A percentile compares a stretch with the other conserved stretches of the same genome.
phyloP scores from a whole-genome alignment of 2,113 vertebrate genomes.

The Cyrtonyx montezumae region DNA sequence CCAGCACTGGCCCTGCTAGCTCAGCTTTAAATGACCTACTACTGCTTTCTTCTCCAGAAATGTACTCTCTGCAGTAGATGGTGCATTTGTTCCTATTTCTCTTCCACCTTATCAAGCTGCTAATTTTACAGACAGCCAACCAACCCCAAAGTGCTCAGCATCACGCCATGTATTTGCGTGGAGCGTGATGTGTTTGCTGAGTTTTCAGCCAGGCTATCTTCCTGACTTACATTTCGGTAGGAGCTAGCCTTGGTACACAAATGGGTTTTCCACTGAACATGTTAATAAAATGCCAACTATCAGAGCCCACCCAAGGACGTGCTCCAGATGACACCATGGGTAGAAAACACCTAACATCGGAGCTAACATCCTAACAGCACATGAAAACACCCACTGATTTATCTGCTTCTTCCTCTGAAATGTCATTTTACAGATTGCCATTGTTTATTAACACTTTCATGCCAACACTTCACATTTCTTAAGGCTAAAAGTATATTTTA shows the following conservation, averaged over 20 bases:
- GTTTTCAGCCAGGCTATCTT: background rate
- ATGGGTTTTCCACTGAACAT: fast-evolving
- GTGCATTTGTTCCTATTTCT: background rate
- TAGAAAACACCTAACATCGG: background rate
- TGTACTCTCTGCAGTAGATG: background rate
- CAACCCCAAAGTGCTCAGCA: background rate
- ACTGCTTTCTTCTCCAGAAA: background rate
- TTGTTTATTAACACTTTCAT: background rate
- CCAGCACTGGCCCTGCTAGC: background rate
- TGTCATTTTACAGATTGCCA: background rate
- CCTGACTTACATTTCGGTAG: background rate
- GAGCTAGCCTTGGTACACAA: background rate
- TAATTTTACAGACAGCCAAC: background rate
- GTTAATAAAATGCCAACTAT: background rate
- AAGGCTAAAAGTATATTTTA: constrained; percentile 14
- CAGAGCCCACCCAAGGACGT: background rate
- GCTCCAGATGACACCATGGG: background rate
- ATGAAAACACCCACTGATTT: background rate
- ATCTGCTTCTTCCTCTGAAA: background rate
- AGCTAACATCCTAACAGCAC: background rate
- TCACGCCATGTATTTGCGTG: background rate
- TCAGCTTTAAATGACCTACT: background rate
- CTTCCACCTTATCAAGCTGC: background rate
- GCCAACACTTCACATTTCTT: background rate
- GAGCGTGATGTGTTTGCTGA: background rate